Conservation (phyloP, 2,888 invertebrate species). For the Steromphala cineraria region DNA sequence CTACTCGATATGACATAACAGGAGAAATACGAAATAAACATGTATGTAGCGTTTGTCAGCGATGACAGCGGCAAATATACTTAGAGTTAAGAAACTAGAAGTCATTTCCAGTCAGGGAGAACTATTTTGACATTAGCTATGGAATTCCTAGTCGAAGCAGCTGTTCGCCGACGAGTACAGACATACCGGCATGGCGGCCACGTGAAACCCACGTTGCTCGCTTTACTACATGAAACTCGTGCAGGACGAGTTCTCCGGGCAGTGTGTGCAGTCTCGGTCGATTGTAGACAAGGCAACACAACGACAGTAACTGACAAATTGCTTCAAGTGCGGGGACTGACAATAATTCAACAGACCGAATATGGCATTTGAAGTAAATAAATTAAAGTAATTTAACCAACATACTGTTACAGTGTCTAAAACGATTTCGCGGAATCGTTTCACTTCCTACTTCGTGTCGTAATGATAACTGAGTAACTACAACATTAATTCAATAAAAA, state of each 20-base stretch:
- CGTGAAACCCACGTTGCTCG: conserved; percentile 31
- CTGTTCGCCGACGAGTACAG: background rate
- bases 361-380: background rate
- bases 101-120: no score
- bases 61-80: background rate
- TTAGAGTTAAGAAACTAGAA: background rate
- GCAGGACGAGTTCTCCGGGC: background rate
- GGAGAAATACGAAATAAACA: background rate
- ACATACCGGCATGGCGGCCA: conserved; percentile 23
- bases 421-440: background rate
- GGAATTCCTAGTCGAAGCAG: background rate
- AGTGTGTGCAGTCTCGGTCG: background rate
- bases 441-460: background rate
- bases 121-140: no score
- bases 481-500: background rate
- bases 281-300: background rate
- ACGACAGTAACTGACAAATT: no score
- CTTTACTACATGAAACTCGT: conserved; percentile 5
- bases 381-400: background rate
- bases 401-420: background rate
- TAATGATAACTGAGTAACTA: background rate
- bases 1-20: background rate
- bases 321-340: no score
- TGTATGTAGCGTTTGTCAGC: background rate
- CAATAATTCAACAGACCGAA: background rate